Evolutionary conservation across 2,888 invertebrate genomes (phyloP).

Genomic region (Drosophila rellima): DNA sequence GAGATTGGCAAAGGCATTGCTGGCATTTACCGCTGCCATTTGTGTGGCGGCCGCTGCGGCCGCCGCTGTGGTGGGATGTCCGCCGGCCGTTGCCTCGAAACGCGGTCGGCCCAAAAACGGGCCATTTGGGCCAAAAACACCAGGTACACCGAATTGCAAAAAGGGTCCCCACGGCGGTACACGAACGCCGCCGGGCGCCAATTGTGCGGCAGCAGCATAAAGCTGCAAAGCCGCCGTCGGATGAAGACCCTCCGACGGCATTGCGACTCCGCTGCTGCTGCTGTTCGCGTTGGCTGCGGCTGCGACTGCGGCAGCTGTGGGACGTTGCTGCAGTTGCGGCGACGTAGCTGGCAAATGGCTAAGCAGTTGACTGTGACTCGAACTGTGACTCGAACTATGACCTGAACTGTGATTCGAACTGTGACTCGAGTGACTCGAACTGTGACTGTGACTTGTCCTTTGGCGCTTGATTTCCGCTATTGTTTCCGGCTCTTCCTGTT

Average conservation of each 20-base stretch:
- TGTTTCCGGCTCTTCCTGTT: slow-evolving; percentile 49
- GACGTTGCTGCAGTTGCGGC: slow-evolving; percentile 54
- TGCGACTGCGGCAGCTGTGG: slow-evolving; percentile 20
- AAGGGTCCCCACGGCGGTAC: slow-evolving; percentile 85
- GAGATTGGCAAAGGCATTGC: slow-evolving; percentile 84
- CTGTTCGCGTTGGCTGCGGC: slow-evolving; percentile 24
- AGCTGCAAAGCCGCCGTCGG: slow-evolving; percentile 84
- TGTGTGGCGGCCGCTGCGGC: slow-evolving; percentile 83
- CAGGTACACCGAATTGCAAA: slow-evolving; percentile 84
- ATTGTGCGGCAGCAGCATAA: slow-evolving; percentile 84
- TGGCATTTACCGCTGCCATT: slow-evolving; percentile 83
- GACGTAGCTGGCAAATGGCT: slow-evolving; percentile 46
- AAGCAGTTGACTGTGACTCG: slow-evolving; percentile 26
- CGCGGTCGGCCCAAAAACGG: slow-evolving; percentile 82
- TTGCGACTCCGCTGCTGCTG: slow-evolving; percentile 43
- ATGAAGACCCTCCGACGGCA: slow-evolving; percentile 84
- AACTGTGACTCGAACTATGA: slow-evolving; percentile 29
- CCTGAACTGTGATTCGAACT: slow-evolving; percentile 25
- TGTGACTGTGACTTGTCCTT: slow-evolving; percentile 47
- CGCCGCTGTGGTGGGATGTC: slow-evolving; percentile 75
- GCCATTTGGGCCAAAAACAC: slow-evolving; percentile 83
- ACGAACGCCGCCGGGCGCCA: slow-evolving; percentile 84
- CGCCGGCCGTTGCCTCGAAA: slow-evolving; percentile 79
- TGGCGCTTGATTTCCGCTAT: slow-evolving; percentile 42
- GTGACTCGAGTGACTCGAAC: slow-evolving; percentile 26